A percentile compares a stretch with the other conserved stretches of the same genome.
Conservation (phyloP, 2,888 invertebrate species). For the Polietes domitor region DNA sequence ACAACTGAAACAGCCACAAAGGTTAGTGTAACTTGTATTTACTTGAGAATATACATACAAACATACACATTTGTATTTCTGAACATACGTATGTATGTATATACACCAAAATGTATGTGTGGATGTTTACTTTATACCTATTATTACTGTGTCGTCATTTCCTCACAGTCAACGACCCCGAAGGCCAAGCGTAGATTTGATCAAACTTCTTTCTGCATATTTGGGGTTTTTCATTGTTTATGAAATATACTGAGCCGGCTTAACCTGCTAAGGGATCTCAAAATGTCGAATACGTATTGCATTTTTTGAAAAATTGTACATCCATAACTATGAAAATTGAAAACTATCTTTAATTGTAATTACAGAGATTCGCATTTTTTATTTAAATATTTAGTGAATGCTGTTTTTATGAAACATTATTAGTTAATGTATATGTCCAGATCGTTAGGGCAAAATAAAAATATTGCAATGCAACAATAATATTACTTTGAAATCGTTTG, state of each 20-base stretch:
- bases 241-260: not conserved
- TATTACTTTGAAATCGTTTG: no score
- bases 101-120: not conserved
- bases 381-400: no score
- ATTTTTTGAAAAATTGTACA: no score
- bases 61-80: not conserved
- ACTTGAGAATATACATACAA: not conserved
- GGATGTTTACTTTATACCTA: not conserved
- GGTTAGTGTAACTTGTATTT: conserved; percentile 46
- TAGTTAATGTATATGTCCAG: no score
- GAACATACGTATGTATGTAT: not conserved
- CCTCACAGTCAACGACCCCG: conserved; percentile 60
- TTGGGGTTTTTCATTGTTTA: not conserved
- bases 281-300: no score
- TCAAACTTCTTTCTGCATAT: not conserved
- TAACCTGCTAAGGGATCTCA: conserved; percentile 10
- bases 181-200: conserved; percentile 10
- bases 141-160: conserved; percentile 47
- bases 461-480: no score
- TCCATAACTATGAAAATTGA: no score
- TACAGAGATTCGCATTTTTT: no score
- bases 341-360: no score
- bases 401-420: no score
- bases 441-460: no score
- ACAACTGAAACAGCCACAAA: conserved; percentile 60